Percentiles rank a stretch among this genome's conserved stretches.
phyloP scores from a whole-genome alignment of 2,797 vertebrate genomes.

The Sebastes flavidus region DNA sequence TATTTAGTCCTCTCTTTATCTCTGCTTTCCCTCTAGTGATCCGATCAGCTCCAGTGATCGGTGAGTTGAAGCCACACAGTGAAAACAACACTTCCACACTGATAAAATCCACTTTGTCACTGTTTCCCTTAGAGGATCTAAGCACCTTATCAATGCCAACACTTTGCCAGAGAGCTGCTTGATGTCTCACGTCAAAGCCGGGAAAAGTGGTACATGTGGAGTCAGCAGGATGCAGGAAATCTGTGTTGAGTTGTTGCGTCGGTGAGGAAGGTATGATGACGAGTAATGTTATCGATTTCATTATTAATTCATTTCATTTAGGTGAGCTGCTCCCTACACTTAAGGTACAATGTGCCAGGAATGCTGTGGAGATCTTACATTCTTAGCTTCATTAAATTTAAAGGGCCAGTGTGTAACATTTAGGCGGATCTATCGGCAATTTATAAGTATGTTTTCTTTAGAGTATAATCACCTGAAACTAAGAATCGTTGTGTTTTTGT shows the following conservation, averaged over 20 bases:
- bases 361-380: neutral
- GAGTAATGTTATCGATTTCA: neutral
- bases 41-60: neutral
- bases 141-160: constrained; percentile 5
- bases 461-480: neutral
- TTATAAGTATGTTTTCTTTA: neutral
- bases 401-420: too few relatives aligned
- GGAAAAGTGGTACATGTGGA: neutral
- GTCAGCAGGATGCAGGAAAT: neutral
- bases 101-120: constrained; percentile 27
- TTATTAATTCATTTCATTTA: neutral
- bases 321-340: neutral
- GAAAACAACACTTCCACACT: constrained; percentile 12
- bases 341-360: neutral
- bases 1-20: neutral
- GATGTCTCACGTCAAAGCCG: neutral
- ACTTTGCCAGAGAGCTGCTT: neutral
- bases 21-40: neutral
- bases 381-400: neutral
- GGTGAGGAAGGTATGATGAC: neutral
- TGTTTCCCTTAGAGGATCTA: neutral
- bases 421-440: too few relatives aligned
- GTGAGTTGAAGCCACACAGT: constrained; percentile 6
- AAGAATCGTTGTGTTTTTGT: neutral
- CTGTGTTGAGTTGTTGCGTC: neutral